phyloP scores from a whole-genome alignment of 2,113 vertebrate genomes.

The Pomatorhinus ruficollis region DNA sequence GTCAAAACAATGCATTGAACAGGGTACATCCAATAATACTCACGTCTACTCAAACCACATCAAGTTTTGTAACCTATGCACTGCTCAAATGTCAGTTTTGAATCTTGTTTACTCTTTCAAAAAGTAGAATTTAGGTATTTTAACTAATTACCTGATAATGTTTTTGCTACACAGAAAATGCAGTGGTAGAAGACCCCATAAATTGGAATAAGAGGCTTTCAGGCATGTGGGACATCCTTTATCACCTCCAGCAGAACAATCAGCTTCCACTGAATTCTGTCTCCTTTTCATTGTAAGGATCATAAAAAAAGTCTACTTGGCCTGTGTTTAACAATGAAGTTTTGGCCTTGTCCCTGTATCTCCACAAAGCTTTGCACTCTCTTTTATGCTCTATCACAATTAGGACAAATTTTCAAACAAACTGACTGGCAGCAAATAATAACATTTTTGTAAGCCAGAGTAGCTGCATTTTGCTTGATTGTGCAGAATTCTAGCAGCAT shows the following conservation, averaged over 20 bases:
- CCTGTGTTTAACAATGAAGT: background rate
- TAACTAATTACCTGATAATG: background rate
- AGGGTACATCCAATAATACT: background rate
- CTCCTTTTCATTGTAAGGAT: background rate
- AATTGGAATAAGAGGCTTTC: background rate
- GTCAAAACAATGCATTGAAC: background rate
- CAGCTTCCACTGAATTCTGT: background rate
- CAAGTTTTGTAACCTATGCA: background rate
- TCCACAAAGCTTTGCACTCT: background rate
- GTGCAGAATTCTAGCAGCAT: background rate
- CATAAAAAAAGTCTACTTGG: background rate
- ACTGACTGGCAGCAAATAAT: background rate
- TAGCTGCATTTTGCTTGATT: background rate
- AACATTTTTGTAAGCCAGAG: background rate
- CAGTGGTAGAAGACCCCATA: background rate
- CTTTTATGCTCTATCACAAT: background rate
- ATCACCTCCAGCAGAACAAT: background rate
- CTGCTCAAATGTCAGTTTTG: background rate
- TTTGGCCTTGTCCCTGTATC: background rate
- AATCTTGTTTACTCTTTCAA: background rate
- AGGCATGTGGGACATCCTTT: background rate
- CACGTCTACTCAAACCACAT: background rate
- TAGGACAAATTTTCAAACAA: background rate
- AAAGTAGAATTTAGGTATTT: background rate
- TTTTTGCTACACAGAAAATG: background rate